phyloP scores from a whole-genome alignment of 2,888 invertebrate genomes.

The Drosophila longiperda region DNA sequence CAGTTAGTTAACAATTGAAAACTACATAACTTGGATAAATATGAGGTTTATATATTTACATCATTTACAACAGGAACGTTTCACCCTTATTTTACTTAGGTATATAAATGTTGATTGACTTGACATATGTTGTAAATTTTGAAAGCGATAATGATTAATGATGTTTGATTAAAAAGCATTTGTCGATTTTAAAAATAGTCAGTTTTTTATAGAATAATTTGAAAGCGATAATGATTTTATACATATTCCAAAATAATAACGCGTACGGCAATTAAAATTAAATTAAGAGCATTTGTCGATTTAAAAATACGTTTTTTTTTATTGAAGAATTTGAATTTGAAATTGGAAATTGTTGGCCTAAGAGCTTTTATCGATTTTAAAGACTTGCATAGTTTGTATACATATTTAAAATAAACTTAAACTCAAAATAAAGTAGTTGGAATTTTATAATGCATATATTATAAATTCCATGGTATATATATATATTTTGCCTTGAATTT shows the following conservation, averaged over 20 bases:
- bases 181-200: background rate
- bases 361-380: background rate
- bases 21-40: background rate
- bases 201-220: no score
- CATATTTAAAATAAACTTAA: background rate
- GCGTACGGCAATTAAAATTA: background rate
- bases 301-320: background rate
- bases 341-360: background rate
- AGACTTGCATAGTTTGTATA: background rate
- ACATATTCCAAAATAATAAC: accelerated
- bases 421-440: background rate
- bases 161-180: background rate
- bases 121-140: background rate
- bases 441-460: background rate
- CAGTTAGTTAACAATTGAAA: background rate
- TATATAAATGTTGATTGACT: background rate
- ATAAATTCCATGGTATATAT: background rate
- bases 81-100: background rate
- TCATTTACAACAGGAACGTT: background rate
- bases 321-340: no score
- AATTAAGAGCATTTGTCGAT: background rate
- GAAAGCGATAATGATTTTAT: background rate
- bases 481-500: background rate
- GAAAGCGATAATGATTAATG: no score
- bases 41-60: background rate